Percentiles rank a stretch among this genome's conserved stretches.
Conservation (phyloP, 2,888 invertebrate genomes). For the Drosophila robusta region DNA sequence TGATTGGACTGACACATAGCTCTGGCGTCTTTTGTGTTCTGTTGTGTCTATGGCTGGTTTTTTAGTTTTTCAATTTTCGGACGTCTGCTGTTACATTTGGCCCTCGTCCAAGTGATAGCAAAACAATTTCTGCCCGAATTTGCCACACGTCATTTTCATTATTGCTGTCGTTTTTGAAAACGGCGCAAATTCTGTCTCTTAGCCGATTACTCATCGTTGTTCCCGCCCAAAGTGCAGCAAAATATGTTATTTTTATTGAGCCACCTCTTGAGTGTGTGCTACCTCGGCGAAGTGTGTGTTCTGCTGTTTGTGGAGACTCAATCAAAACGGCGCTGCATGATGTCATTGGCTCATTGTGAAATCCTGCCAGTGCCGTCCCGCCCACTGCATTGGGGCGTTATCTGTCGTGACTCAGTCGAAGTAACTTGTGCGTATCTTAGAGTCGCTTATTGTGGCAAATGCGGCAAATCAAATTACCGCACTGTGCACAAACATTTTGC, state of each 20-base stretch:
- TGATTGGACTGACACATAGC: conserved; percentile 28
- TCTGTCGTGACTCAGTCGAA: conserved; percentile 51
- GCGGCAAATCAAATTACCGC: conserved; percentile 60
- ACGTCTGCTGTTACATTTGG: conserved; percentile 48
- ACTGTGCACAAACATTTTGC: conserved; percentile 33
- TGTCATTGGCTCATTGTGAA: conserved; percentile 59
- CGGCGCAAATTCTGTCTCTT: not conserved
- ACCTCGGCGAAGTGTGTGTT: too few species aligned
- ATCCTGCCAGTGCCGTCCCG: conserved; percentile 31
- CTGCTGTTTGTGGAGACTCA: not conserved
- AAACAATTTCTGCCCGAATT: conserved; percentile 27
- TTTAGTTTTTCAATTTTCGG: conserved; percentile 18
- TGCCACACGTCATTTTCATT: conserved; percentile 16
- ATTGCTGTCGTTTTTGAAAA: not conserved
- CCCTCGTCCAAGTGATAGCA: conserved; percentile 43
- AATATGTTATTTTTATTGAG: not conserved
- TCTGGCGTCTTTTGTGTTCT: conserved; percentile 8
- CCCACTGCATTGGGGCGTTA: not conserved
- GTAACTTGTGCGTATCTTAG: conserved; percentile 20
- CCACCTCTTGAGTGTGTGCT: not conserved
- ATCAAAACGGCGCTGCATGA: conserved; percentile 38
- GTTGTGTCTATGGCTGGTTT: conserved; percentile 18
- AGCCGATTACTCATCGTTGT: conserved; percentile 26
- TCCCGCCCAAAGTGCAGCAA: conserved; percentile 11
- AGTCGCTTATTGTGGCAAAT: conserved; percentile 2